These are phyloP conservation scores for Amphiura filiformis DNA, from an alignment of 35 echinoderm and acorn worm species.

Conservation along the genomic window DNA sequence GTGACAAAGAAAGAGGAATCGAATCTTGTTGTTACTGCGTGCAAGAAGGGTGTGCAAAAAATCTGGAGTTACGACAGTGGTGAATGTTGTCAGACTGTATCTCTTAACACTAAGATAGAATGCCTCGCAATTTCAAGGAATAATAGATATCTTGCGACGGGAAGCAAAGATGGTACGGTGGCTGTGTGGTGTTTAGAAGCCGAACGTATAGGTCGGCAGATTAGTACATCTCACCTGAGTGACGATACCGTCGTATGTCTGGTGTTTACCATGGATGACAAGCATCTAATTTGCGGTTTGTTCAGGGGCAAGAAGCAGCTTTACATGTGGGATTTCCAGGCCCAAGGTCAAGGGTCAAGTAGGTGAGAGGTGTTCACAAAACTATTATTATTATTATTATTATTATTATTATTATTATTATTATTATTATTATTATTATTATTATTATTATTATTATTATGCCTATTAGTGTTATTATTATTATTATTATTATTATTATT, in stretches of 20 bases:
- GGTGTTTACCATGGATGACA: slow-evolving; percentile 38
- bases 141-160: slow-evolving; percentile 29
- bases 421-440: too few species aligned
- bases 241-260: neutral
- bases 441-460: too few species aligned
- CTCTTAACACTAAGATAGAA: neutral
- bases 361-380: neutral
- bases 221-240: neutral
- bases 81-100: neutral
- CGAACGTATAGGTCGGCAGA: neutral
- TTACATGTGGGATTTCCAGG: slow-evolving; percentile 44
- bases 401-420: too few species aligned
- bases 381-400: too few species aligned
- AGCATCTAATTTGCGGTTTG: slow-evolving; percentile 33
- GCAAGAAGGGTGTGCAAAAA: neutral
- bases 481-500: too few species aligned
- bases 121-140: slow-evolving; percentile 36
- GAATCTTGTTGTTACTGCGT: neutral
- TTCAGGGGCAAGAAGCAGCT: slow-evolving; percentile 58
- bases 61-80: neutral
- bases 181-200: slow-evolving; percentile 32
- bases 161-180: slow-evolving; percentile 33
- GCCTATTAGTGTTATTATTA: too few species aligned
- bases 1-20: neutral
- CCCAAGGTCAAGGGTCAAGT: neutral